phyloP scores from a whole-genome alignment of 2,797 vertebrate genomes.

The Tolypeutes matacus region DNA sequence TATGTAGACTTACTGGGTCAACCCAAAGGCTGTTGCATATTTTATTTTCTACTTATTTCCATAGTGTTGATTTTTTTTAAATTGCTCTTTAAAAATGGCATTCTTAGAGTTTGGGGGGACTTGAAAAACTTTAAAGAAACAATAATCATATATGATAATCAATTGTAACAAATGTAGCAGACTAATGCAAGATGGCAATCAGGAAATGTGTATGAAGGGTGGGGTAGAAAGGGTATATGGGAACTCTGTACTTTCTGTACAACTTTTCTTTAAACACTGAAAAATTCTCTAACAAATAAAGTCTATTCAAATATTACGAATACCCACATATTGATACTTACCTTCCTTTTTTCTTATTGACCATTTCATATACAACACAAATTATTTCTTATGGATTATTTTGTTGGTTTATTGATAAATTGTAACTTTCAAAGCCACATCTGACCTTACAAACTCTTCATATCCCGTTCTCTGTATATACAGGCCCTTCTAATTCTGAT shows the following conservation, averaged over 20 bases:
- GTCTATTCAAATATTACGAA: no score
- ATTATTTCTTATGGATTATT: background rate
- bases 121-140: background rate
- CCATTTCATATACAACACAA: background rate
- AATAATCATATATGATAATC: background rate
- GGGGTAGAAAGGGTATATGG: no score
- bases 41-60: background rate
- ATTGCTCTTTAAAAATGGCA: background rate
- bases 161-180: no score
- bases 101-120: background rate
- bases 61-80: background rate
- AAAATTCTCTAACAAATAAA: no score
- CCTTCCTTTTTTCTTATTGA: background rate
- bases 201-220: no score
- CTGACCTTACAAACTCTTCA: background rate
- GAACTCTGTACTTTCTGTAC: no score
- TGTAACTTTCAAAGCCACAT: background rate
- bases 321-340: background rate
- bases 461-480: fast-evolving
- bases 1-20: background rate
- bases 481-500: background rate
- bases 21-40: background rate
- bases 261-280: no score
- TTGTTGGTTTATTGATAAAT: background rate
- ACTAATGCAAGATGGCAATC: no score